Conservation (phyloP, 1,140 invertebrate species). For the Leptopilina boulardi region DNA sequence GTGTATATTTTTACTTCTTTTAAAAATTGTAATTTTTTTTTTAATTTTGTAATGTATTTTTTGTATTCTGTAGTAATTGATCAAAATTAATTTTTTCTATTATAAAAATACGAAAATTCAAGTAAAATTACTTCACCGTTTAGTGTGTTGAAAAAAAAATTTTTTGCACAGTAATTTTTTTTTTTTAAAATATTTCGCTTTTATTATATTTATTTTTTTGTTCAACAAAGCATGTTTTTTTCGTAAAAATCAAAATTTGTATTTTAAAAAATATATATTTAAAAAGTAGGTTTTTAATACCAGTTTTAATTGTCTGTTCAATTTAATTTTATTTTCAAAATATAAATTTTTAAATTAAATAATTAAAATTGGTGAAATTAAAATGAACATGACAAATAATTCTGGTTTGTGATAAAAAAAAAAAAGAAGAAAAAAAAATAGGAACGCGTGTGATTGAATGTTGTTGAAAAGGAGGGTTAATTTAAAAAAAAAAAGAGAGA, state of each 20-base stretch:
- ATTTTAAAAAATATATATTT: neutral
- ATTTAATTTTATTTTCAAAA: neutral
- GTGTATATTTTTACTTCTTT: no score
- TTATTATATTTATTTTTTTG: neutral
- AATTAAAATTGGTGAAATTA: neutral
- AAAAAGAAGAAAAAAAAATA: conserved; percentile 40
- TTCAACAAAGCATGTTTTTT: conserved; percentile 1
- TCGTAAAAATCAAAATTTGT: neutral
- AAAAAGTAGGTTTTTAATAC: neutral
- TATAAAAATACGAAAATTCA: no score
- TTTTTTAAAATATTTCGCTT: neutral
- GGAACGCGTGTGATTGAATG: conserved; percentile 33
- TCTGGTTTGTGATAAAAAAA: neutral
- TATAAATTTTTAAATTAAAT: neutral
- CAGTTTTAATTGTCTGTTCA: conserved; percentile 5
- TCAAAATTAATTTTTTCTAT: no score
- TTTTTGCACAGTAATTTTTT: no score
- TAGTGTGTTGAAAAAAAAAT: no score
- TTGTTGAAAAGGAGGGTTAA: neutral
- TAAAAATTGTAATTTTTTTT: no score
- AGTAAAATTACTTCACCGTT: no score
- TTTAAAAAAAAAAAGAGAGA: conserved; percentile 18
- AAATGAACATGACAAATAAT: neutral
- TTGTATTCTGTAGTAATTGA: no score
- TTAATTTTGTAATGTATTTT: no score